Evolutionary conservation across 1,140 invertebrate species (phyloP), one percentile per base, ranked within the genome.

Genomic region (Camponotus pennsylvanicus): DNA sequence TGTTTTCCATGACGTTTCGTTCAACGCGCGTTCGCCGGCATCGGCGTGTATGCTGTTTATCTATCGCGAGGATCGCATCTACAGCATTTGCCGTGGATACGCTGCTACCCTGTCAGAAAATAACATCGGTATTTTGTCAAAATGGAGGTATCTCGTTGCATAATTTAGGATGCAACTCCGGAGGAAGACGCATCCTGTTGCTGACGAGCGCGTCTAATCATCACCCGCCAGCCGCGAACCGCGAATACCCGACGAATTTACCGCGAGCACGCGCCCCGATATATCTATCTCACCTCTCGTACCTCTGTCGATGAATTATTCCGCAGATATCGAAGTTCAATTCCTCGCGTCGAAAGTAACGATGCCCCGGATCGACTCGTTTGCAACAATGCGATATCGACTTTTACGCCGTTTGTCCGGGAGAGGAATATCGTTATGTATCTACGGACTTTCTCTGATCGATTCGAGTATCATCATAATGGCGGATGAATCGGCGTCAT

Each of bases 321-420:
- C 85, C 82, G 86, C 83, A 89, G 88, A 90, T 91, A 93, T 93
- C 93, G 93, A 93, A 93, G 90, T 92, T 93, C 91, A 93, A 93
- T 93, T 91, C 92, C 91, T 93, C 93, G 93, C 87, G 93, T 92
- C 69, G 90, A 86, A 91, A 88, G 76, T 82, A 91, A 88, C 90
- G 89, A 92, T 89, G 90, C 64, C 52, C 83, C 32, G 11, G 66
- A 86, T 86, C 91, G 92, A 92, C 79, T 73, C 18, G 57, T 76
- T 80, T 71, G 78, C 86, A 75, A 90, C 87, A 84, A 92, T 84
- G 86, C 77, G 64, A 80, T 90, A 90, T 90, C 89, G 89, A 90
- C 89, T 90, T 70, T 90, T 77, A 32, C 76, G 37, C 73, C 82
- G 63, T 57, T 78, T 70, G 66, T 70, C 55, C 71, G 83, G 66